A percentile compares a stretch with the other conserved stretches of the same genome.
These are phyloP conservation scores for Araneus ventricosus DNA, from an alignment of 1,140 invertebrate genomes.

Conservation along the genomic window DNA sequence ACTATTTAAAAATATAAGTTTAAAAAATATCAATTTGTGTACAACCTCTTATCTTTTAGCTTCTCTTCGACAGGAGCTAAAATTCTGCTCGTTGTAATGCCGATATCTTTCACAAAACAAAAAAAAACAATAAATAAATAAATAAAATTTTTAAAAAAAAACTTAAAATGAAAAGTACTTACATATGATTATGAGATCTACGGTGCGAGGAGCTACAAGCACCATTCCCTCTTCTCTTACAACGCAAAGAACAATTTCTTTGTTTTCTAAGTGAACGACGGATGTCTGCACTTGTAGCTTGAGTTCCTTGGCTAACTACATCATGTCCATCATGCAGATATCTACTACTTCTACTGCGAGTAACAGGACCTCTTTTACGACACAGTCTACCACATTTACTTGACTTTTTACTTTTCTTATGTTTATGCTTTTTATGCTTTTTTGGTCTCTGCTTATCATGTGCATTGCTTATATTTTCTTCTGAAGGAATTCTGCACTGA, in stretches of 20 bases:
- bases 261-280: constrained; percentile 4
- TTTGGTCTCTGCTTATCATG: background rate
- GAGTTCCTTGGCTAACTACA: constrained; percentile 55
- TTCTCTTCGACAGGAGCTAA: no score
- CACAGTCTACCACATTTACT: background rate
- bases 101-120: no score
- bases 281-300: constrained; percentile 67
- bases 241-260: constrained; percentile 24
- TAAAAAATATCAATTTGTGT: no score
- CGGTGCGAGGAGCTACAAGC: background rate
- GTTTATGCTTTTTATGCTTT: background rate
- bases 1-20: no score
- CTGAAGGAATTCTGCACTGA: background rate
- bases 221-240: background rate
- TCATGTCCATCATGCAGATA: background rate
- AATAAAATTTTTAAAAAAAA: no score
- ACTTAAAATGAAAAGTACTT: background rate
- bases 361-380: background rate
- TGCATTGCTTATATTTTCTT: background rate
- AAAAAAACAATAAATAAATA: no score
- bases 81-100: no score
- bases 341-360: background rate
- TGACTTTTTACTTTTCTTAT: background rate
- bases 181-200: constrained; percentile 22
- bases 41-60: no score